Evolutionary conservation across 2,888 invertebrate genomes (phyloP).

Genomic region (Idaea biselata): DNA sequence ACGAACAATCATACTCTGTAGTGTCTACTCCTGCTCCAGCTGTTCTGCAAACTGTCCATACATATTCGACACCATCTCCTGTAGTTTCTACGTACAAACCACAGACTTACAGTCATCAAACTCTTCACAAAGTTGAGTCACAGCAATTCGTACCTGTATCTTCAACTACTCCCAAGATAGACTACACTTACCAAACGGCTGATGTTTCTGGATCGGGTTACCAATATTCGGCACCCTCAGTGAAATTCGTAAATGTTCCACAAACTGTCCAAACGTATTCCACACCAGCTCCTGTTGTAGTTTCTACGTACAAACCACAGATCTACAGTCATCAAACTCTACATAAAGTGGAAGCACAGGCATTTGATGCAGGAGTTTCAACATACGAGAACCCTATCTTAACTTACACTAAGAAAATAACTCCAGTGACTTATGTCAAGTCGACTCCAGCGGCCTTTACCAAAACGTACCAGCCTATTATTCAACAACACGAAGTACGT

Average conservation of each 20-base stretch:
- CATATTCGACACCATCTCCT: constrained; percentile 50
- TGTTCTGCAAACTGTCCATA: constrained; percentile 44
- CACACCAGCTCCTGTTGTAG: constrained; percentile 43
- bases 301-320: constrained; percentile 16
- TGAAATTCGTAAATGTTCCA: constrained; percentile 41
- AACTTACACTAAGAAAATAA: constrained; percentile 50
- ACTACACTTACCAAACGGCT: constrained; percentile 48
- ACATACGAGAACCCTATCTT: constrained; percentile 63
- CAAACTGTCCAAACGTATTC: constrained; percentile 44
- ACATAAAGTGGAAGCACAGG: constrained; percentile 53
- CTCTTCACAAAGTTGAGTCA: constrained; percentile 57
- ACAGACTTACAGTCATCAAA: constrained; percentile 60
- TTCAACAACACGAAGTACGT: constrained; percentile 54
- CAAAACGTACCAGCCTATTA: constrained; percentile 54
- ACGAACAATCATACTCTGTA: constrained; percentile 50
- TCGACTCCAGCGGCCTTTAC: constrained; percentile 57
- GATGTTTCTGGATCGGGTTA: constrained; percentile 17
- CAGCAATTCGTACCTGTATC: constrained; percentile 48
- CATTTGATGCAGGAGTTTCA: constrained; percentile 35
- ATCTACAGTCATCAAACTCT: constrained; percentile 59
- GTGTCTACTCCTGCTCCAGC: constrained; percentile 55
- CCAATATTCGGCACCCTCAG: not conserved
- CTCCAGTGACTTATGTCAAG: constrained; percentile 51
- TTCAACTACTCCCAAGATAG: constrained; percentile 49
- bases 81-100: constrained; percentile 56